A percentile compares a stretch with the other conserved stretches of the same genome.
These are phyloP conservation scores for Masnerella sp. DNA, from an alignment of 2,888 invertebrate genomes.

Conservation along the genomic window DNA sequence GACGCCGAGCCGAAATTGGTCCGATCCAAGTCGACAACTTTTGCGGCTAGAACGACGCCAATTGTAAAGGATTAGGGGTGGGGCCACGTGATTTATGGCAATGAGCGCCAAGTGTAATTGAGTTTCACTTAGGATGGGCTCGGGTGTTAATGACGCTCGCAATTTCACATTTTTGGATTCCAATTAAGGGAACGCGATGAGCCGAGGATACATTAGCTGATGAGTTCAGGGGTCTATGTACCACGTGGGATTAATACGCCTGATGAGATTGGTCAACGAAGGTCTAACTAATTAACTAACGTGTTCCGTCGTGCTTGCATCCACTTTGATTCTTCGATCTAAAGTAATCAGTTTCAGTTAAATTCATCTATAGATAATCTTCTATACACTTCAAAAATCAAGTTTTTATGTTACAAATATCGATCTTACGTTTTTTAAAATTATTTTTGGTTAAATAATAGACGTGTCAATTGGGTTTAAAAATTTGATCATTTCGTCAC, in stretches of 20 bases:
- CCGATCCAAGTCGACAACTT: conserved; percentile 18
- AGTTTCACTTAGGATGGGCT: conserved; percentile 17
- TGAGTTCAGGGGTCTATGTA: not conserved
- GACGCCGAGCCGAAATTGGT: conserved; percentile 38
- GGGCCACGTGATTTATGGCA: conserved; percentile 23
- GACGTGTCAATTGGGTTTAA: too few relatives aligned
- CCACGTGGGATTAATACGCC: not conserved
- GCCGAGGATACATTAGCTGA: not conserved
- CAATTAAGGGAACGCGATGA: conserved; percentile 7
- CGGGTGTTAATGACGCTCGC: conserved; percentile 24
- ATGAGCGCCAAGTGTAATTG: conserved; percentile 10
- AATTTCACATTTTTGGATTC: conserved; percentile 26
- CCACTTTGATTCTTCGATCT: too few relatives aligned
- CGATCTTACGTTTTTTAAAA: too few relatives aligned
- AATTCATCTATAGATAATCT: too few relatives aligned
- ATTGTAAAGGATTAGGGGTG: not conserved
- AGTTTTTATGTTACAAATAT: too few relatives aligned
- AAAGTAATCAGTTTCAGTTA: too few relatives aligned
- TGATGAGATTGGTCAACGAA: conserved; percentile 25
- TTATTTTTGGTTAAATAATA: too few relatives aligned
- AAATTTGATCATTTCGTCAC: too few relatives aligned
- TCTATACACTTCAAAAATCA: too few relatives aligned
- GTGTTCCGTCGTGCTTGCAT: not conserved
- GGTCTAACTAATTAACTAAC: not conserved
- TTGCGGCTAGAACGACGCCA: not conserved